Percentiles rank a stretch among this genome's conserved stretches.
These are phyloP conservation scores for Drosophila punjabiensis DNA, from an alignment of 1,140 invertebrate species.

Conservation along the genomic window DNA sequence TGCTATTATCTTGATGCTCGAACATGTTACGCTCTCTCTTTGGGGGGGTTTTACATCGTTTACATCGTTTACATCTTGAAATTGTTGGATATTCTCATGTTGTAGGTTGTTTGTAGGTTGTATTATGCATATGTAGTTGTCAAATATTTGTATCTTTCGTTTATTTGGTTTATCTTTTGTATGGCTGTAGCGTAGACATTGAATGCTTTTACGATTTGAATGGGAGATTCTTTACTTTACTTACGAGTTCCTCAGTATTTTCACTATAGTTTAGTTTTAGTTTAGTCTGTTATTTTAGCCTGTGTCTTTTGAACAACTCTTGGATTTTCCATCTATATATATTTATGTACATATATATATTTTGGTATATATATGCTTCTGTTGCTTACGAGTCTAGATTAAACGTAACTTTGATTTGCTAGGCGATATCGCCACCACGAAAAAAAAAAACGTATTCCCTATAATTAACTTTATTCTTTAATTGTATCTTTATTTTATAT, in stretches of 20 bases:
- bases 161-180: conserved; percentile 36
- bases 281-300: conserved; percentile 16
- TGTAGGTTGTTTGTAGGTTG: conserved; percentile 4
- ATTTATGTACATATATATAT: conserved; percentile 22
- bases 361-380: conserved; percentile 25
- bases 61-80: conserved; percentile 36
- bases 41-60: no score
- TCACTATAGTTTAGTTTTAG: conserved; percentile 42
- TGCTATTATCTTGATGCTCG: conserved; percentile 12
- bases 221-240: conserved; percentile 38
- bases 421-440: conserved; percentile 50
- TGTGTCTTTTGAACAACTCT: conserved; percentile 29
- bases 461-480: conserved; percentile 53
- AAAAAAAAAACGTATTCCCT: conserved; percentile 66
- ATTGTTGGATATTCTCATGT: conserved; percentile 41
- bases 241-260: conserved; percentile 52
- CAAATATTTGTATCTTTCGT: conserved; percentile 42
- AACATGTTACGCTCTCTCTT: conserved; percentile 6
- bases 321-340: conserved; percentile 17
- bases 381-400: conserved; percentile 34
- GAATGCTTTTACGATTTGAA: conserved; percentile 67
- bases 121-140: conserved; percentile 48
- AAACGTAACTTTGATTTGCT: conserved; percentile 73
- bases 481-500: conserved; percentile 12
- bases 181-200: conserved; percentile 76